Base-by-base conservation (phyloP, 2,113 vertebrate species). In the Ascaphus truei region DNA sequence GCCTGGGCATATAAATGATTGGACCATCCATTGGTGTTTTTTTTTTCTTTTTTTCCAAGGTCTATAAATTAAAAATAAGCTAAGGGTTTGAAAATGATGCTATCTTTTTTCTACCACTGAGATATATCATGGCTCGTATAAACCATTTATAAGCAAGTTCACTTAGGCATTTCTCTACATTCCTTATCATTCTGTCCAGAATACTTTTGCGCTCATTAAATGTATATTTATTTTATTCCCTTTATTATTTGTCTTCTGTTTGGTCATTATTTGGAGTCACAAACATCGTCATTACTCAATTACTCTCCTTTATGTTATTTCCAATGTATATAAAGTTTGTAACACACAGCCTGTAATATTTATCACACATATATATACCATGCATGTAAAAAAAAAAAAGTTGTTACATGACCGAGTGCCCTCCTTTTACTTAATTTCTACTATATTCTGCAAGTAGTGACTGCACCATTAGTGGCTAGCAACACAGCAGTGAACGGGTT, bases 61-160 rank as follows among this genome's bases (percentile, higher is more conserved):
- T 79, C 86, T 85, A 90, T 91, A 92, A 92, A 91, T 92, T 90
- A 88, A 91, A 90, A 90, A 88, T 83, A 92, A 91, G 86, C 80
- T 83, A 86, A 88, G 81, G 83, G 79, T 85, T 89, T 85, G 83
- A 62, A 88, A 91, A 91, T 91, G 81, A 89, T 87, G 78, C 83
- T 81, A 83, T 80, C 72, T 78, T 79, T 71, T 30, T 72, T 45
- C 5, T 11, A 56, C 77, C 73, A 47, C 63, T 55, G 71, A 79
- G 80, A 80, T 88, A 79, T 88, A 85, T 86, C 80, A 81, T 76
- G 59, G 75, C 73, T 77, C 67, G 68, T 77, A 76, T 88, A 82
- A 85, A 90, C 84, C 83, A 85, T 83, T 83, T 79, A 86, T 79
- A 83, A 79, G 80, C 83, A 81, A 82, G 88, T 75, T 83, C 81